phyloP scores from a whole-genome alignment of 2,888 invertebrate species.

The Zaprionus lineosus region DNA sequence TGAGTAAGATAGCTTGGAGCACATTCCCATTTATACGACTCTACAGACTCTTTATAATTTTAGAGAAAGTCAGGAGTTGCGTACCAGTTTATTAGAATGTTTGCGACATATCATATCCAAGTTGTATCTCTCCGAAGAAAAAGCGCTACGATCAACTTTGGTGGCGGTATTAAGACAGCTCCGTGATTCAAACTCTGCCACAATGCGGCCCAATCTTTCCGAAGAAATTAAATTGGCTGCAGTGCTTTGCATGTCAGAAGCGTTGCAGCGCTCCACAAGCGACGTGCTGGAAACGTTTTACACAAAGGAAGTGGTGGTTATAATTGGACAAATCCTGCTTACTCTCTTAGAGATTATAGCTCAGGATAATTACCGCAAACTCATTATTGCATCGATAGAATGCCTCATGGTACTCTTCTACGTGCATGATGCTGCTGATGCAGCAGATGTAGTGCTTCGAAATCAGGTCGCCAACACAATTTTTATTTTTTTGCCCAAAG shows the following conservation, averaged over 20 bases:
- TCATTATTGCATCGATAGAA: constrained; percentile 86
- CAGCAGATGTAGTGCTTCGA: constrained; percentile 84
- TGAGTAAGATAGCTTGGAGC: constrained; percentile 50
- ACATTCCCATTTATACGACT: too few species aligned
- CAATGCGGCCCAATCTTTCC: constrained; percentile 67
- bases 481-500: constrained; percentile 86
- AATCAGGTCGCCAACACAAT: constrained; percentile 85
- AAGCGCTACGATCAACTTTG: constrained; percentile 78
- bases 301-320: constrained; percentile 84
- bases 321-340: constrained; percentile 87
- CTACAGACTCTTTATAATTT: neutral
- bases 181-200: constrained; percentile 65
- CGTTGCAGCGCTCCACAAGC: constrained; percentile 71
- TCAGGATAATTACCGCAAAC: constrained; percentile 85
- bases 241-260: constrained; percentile 73
- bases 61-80: constrained; percentile 79
- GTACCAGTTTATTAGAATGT: constrained; percentile 74
- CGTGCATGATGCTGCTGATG: constrained; percentile 85
- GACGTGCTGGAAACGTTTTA: constrained; percentile 85
- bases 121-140: constrained; percentile 74
- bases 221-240: constrained; percentile 81
- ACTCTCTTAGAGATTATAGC: constrained; percentile 87
- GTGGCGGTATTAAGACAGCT: constrained; percentile 78
- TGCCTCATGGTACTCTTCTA: constrained; percentile 86
- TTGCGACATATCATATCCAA: constrained; percentile 73